Evolutionary conservation across 2,888 invertebrate species (phyloP).

Genomic region (Merodon equestris): DNA sequence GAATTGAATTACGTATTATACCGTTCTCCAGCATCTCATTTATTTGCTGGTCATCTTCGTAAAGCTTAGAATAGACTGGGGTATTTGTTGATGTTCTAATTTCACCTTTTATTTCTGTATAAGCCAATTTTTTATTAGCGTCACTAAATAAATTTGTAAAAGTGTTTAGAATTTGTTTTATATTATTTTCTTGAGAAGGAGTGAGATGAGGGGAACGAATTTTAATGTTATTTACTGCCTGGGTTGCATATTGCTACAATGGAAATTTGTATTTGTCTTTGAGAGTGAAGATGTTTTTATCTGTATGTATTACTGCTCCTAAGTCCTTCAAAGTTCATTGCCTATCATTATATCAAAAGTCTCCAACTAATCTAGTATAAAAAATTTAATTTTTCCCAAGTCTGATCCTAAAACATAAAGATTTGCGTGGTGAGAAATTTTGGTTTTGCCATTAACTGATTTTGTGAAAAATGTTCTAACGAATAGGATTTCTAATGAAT

Average conservation of each 20-base stretch:
- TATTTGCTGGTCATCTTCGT: constrained; percentile 41
- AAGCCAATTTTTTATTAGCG: constrained; percentile 18
- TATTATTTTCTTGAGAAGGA: constrained; percentile 5
- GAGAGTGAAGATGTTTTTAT: constrained; percentile 1
- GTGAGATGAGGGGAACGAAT: constrained; percentile 16
- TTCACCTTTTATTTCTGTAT: constrained; percentile 21
- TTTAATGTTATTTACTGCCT: constrained; percentile 10
- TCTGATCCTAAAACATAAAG: not conserved
- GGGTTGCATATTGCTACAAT: constrained; percentile 6
- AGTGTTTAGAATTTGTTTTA: constrained; percentile 7
- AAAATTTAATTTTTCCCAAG: not conserved
- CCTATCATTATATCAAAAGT: too few relatives aligned
- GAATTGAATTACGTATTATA: constrained; percentile 19
- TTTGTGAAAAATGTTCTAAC: constrained; percentile 3
- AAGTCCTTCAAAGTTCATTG: constrained; percentile 3
- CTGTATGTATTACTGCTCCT: constrained; percentile 17
- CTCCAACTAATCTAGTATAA: too few relatives aligned
- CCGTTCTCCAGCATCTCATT: constrained; percentile 25
- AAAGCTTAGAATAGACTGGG: constrained; percentile 22
- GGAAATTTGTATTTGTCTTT: constrained; percentile 9
- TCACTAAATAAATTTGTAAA: constrained; percentile 20
- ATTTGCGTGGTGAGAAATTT: not conserved
- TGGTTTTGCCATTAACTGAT: too few relatives aligned
- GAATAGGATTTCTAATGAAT: not conserved
- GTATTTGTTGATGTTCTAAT: too few relatives aligned